Percentiles rank a stretch among this genome's conserved stretches.
Conservation (phyloP, 2,888 invertebrate species). For the Himalopsyche anomala region DNA sequence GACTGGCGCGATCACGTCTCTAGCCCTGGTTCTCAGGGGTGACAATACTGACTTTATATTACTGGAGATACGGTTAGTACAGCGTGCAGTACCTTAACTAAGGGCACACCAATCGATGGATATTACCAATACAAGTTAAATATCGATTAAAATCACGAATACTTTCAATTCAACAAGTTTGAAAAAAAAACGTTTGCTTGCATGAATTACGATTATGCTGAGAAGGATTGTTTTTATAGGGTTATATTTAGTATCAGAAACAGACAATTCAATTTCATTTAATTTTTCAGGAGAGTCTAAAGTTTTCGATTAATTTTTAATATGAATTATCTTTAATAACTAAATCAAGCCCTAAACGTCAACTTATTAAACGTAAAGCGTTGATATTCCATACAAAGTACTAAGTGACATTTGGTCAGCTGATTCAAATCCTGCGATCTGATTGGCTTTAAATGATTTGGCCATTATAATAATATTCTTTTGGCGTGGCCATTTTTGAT, state of each 20-base stretch:
- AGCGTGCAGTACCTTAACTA: background rate
- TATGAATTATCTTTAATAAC: too few relatives aligned
- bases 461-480: too few relatives aligned
- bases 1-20: background rate
- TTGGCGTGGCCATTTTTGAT: too few relatives aligned
- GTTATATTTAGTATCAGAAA: background rate
- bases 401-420: too few relatives aligned
- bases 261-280: background rate
- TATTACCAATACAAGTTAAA: background rate
- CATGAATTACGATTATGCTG: background rate
- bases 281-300: too few relatives aligned
- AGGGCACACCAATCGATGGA: background rate
- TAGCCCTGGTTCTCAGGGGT: background rate
- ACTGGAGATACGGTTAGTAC: background rate
- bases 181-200: background rate
- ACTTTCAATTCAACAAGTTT: background rate
- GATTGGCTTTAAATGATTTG: too few relatives aligned
- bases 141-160: background rate
- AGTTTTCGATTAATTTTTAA: too few relatives aligned
- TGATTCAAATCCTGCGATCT: too few relatives aligned
- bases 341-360: too few relatives aligned
- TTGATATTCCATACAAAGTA: too few relatives aligned
- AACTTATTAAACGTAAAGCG: too few relatives aligned
- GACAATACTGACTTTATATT: constrained; percentile 23
- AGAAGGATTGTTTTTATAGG: too few relatives aligned